Base-by-base conservation (phyloP, 1,140 invertebrate genomes). In the Orussus abietinus region DNA sequence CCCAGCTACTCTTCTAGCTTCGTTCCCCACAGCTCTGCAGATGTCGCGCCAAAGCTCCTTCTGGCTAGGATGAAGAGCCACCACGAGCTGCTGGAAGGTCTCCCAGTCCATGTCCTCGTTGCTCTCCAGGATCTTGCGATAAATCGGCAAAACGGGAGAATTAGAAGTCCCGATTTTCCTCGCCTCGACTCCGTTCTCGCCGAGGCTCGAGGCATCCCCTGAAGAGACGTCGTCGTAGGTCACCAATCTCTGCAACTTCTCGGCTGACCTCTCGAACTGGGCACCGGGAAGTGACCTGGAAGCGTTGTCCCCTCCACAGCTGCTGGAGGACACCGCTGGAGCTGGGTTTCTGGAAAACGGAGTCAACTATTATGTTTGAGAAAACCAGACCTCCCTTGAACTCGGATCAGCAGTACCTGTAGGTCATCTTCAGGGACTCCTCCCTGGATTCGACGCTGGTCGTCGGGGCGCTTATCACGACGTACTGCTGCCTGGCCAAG, bases 81-180 rank as follows among this genome's bases (percentile, higher is more conserved):
- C 37, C 0, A 60, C 35, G 2, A 62, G 46, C 13, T 29, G 7
- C n/a, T 44, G 35, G 12, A 62, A 62, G 30, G 10, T 43, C 5
- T 47, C 40, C 51, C 57, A 62, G 21, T 60, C 47, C 47, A 60
- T 55, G 13, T 33, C 20, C 9, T 51, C 29, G 5, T 47, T 48
- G 15, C 32, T 38, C 5, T 57, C 42, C 0, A 57, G 42, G 12
- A 57, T 36, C n/a, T 47, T 44, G 2, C 42, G 17, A 25, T 49
- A 57, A 10, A 42, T 22, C 12, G 3, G 7, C 12, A 20, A 9
- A 30, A 40, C 4, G 45, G 12, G 17, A 37, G 19, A 37, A 21
- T 6, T 11, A 5, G 18, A 11, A 6, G 2, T 36, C 25, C 20
- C 4, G 37, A 32, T 21, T 11, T 9, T 18, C 5, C 30, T 41